A percentile compares a stretch with the other conserved stretches of the same genome.
phyloP scores from a whole-genome alignment of 2,113 vertebrate genomes.

The Brachyistius frenatus region DNA sequence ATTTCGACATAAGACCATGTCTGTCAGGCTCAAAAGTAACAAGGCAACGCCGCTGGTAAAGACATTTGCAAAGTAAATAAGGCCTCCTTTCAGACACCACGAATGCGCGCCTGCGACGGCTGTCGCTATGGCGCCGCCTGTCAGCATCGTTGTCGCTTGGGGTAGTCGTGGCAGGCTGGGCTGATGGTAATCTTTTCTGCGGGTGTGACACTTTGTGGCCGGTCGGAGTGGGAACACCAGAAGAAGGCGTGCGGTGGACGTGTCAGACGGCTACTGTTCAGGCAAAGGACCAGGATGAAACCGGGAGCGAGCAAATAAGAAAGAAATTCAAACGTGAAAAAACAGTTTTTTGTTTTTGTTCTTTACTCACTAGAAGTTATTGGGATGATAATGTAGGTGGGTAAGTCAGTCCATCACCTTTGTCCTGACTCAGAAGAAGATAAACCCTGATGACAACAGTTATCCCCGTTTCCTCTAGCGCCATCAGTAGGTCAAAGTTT shows the following conservation, averaged over 20 bases:
- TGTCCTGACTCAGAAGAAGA: too few relatives aligned
- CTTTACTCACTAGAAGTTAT: too few relatives aligned
- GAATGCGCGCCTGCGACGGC: constrained; percentile 39
- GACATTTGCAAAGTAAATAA: constrained; percentile 74
- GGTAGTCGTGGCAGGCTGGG: constrained; percentile 57
- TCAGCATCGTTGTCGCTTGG: constrained; percentile 53
- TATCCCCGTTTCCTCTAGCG: too few relatives aligned
- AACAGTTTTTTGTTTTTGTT: not conserved
- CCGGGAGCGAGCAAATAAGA: not conserved
- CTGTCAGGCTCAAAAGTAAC: constrained; percentile 63
- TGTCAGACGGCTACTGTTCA: constrained; percentile 35
- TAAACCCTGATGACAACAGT: too few relatives aligned
- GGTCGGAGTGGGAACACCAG: constrained; percentile 36
- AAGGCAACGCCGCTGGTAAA: constrained; percentile 51
- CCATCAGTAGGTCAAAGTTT: too few relatives aligned
- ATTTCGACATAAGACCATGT: constrained; percentile 58
- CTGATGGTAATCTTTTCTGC: constrained; percentile 58
- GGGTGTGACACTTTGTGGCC: constrained; percentile 45
- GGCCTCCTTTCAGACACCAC: constrained; percentile 48
- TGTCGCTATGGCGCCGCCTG: constrained; percentile 49
- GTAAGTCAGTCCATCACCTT: too few relatives aligned
- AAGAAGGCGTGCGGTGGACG: constrained; percentile 25
- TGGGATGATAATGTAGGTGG: too few relatives aligned
- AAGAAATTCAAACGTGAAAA: not conserved
- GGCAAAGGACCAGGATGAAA: constrained; percentile 8